Conservation (phyloP, 2,797 vertebrate genomes). For the Gymnoscopelus braueri region DNA sequence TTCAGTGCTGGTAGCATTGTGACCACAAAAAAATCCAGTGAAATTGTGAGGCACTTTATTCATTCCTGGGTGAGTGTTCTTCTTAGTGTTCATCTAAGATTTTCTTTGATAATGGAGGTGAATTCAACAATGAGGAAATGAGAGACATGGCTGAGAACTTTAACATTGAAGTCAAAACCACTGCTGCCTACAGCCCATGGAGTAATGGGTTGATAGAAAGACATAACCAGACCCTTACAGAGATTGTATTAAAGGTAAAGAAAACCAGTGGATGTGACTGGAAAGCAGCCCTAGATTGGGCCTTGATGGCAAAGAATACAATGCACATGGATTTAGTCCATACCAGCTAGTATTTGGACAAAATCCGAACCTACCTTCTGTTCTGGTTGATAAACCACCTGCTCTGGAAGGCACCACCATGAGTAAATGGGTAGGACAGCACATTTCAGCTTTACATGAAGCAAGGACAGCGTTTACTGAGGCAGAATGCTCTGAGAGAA, state of each 20-base stretch:
- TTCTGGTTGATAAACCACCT: conserved; percentile 12
- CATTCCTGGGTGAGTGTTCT: no score
- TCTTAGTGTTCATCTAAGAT: no score
- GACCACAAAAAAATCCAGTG: no score
- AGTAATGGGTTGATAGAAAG: conserved; percentile 15
- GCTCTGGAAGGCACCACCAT: neutral
- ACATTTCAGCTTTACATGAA: conserved; percentile 29
- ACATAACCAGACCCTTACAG: conserved; percentile 26
- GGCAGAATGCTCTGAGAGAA: no score
- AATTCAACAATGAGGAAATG: no score
- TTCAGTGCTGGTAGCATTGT: no score
- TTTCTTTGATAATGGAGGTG: no score
- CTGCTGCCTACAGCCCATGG: conserved; percentile 26
- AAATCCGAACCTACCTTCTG: conserved; percentile 4
- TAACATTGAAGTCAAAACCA: conserved; percentile 1
- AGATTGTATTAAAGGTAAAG: conserved; percentile 35
- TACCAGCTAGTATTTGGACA: conserved; percentile 24
- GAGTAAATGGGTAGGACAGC: conserved; percentile 17
- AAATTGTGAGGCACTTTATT: no score
- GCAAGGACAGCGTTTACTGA: no score
- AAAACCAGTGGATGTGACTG: conserved; percentile 29
- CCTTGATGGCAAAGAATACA: conserved; percentile 3
- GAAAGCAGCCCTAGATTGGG: conserved; percentile 29
- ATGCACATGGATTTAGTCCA: neutral
- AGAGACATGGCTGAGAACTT: no score